Percentiles rank a stretch among this genome's conserved stretches.
Conservation (phyloP, 2,797 vertebrate genomes). For the Pristis pectinata region DNA sequence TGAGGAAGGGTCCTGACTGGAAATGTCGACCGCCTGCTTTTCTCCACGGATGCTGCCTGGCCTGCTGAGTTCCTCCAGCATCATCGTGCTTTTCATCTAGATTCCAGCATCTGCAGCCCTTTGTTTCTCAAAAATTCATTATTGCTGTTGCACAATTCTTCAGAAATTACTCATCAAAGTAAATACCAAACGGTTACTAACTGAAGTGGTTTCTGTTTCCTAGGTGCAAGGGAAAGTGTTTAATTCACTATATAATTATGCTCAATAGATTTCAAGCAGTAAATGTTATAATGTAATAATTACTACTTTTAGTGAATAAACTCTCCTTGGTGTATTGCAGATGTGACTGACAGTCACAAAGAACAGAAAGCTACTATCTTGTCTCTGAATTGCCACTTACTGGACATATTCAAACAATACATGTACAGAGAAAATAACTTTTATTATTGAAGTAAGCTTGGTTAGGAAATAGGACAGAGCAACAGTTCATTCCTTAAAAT, state of each 20-base stretch:
- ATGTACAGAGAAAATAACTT: too few relatives aligned
- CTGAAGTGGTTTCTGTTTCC: background rate
- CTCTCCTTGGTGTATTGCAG: background rate
- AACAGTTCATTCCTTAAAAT: too few relatives aligned
- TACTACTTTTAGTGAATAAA: background rate
- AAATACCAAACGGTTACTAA: background rate
- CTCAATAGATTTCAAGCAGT: slow-evolving; percentile 13
- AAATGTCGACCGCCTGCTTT: too few relatives aligned
- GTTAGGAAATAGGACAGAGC: background rate
- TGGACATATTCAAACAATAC: background rate
- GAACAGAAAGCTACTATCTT: background rate
- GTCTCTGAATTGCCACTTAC: background rate
- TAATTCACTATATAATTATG: background rate
- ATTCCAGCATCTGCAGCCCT: too few relatives aligned
- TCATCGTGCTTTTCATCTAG: too few relatives aligned
- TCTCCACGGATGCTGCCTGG: too few relatives aligned
- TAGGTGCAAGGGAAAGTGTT: background rate
- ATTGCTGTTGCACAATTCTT: background rate
- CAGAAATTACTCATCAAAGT: background rate
- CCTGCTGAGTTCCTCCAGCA: too few relatives aligned
- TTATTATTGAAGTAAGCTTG: background rate
- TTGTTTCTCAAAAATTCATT: background rate
- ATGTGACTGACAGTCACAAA: slow-evolving; percentile 15
- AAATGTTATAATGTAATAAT: background rate
- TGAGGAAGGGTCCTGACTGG: too few relatives aligned